A percentile compares a stretch with the other conserved stretches of the same genome.
These are phyloP conservation scores for Pipistrellus nathusii DNA, from an alignment of 2,797 vertebrate genomes.

Conservation along the genomic window DNA sequence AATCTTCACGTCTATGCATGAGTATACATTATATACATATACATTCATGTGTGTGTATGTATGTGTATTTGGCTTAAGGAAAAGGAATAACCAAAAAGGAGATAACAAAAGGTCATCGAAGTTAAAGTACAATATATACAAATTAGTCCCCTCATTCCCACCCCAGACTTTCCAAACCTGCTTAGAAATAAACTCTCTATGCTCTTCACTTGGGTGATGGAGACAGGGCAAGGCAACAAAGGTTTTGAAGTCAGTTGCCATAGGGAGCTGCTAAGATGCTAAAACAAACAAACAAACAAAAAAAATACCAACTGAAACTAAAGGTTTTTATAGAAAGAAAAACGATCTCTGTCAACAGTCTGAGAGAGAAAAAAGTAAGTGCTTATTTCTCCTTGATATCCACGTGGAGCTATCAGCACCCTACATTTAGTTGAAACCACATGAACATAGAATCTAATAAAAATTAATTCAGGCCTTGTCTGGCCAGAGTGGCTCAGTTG, in stretches of 20 bases:
- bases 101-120: neutral
- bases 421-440: neutral
- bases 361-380: constrained; percentile 32
- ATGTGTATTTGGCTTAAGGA: neutral
- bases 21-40: neutral
- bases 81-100: neutral
- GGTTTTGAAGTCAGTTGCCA: constrained; percentile 17
- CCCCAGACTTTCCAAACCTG: neutral
- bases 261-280: neutral
- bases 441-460: neutral
- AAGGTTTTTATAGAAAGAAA: constrained; percentile 21
- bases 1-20: neutral
- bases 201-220: neutral
- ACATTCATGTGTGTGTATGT: neutral
- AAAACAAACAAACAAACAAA: neutral
- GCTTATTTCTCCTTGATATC: neutral
- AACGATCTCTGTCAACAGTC: constrained; percentile 6
- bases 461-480: neutral
- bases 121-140: neutral
- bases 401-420: accelerated
- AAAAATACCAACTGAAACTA: neutral
- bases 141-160: neutral
- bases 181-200: constrained; percentile 9
- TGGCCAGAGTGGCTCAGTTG: too few relatives aligned
- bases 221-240: neutral